Evolutionary conservation across 2,113 vertebrate genomes (phyloP).

Genomic region (Picathartes gymnocephalus): DNA sequence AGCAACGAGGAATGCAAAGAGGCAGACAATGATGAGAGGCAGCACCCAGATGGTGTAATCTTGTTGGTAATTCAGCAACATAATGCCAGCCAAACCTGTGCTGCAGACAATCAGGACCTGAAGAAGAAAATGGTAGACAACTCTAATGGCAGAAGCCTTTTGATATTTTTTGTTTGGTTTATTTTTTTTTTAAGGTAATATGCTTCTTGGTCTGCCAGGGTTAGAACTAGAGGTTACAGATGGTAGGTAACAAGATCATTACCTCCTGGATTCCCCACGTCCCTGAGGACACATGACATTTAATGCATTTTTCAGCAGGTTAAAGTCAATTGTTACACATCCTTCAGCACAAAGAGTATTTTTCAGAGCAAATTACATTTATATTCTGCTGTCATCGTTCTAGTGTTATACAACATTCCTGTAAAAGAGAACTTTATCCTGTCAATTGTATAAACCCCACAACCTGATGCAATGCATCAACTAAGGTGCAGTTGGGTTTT

Average conservation of each 20-base stretch:
- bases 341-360: not conserved
- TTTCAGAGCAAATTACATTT: not conserved
- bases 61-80: constrained; percentile 92
- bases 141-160: not conserved
- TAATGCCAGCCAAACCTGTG: constrained; percentile 89
- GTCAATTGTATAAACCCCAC: not conserved
- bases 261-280: not conserved
- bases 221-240: not conserved
- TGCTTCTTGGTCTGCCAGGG: not conserved
- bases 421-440: not conserved
- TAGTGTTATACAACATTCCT: not conserved
- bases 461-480: not conserved
- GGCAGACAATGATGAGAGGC: constrained; percentile 92
- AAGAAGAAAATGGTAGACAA: constrained; percentile 14
- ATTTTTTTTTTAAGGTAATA: not conserved
- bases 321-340: not conserved
- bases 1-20: constrained; percentile 96
- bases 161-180: not conserved
- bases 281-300: not conserved
- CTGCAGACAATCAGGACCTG: constrained; percentile 92
- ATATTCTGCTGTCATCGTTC: not conserved
- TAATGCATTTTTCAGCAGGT: not conserved
- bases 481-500: rapidly evolving
- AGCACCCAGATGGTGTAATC: constrained; percentile 96
- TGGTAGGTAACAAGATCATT: not conserved